Evolutionary conservation across 1,140 invertebrate species (phyloP).

Genomic region (Nephotettix cincticeps): DNA sequence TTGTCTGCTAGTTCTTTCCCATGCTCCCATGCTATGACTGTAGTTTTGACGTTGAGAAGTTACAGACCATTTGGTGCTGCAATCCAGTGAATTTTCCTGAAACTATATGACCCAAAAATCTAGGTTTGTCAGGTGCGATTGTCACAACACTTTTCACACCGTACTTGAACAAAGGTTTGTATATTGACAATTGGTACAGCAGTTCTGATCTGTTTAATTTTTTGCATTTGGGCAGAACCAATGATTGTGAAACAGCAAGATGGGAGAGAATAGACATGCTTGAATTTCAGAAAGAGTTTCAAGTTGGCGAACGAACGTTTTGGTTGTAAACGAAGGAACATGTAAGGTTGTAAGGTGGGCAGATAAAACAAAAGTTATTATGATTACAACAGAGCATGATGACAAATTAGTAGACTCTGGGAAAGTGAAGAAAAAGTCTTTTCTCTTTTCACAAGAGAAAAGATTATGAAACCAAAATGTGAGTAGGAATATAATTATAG

Average conservation of each 20-base stretch:
- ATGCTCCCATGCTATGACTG: no score
- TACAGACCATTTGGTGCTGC: no score
- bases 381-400: conserved; percentile 42
- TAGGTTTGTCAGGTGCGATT: no score
- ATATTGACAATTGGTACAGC: conserved; percentile 42
- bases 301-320: conserved; percentile 39
- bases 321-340: conserved; percentile 34
- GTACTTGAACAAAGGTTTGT: conserved; percentile 28
- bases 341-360: conserved; percentile 42
- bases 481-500: conserved; percentile 46
- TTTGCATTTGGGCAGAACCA: conserved; percentile 37
- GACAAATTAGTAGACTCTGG: conserved; percentile 33
- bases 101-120: neutral
- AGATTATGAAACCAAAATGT: conserved; percentile 42
- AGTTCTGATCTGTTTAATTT: conserved; percentile 37
- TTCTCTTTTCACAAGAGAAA: conserved; percentile 4
- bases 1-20: no score
- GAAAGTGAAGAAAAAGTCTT: conserved; percentile 31
- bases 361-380: conserved; percentile 41
- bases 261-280: conserved; percentile 41
- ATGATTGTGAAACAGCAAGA: conserved; percentile 41
- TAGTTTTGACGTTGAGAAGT: no score
- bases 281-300: conserved; percentile 38
- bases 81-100: no score
- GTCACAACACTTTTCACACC: no score